A percentile compares a stretch with the other conserved stretches of the same genome.
These are phyloP conservation scores for Eretmochelys imbricata DNA, from an alignment of 2,113 vertebrate genomes.

Conservation along the genomic window DNA sequence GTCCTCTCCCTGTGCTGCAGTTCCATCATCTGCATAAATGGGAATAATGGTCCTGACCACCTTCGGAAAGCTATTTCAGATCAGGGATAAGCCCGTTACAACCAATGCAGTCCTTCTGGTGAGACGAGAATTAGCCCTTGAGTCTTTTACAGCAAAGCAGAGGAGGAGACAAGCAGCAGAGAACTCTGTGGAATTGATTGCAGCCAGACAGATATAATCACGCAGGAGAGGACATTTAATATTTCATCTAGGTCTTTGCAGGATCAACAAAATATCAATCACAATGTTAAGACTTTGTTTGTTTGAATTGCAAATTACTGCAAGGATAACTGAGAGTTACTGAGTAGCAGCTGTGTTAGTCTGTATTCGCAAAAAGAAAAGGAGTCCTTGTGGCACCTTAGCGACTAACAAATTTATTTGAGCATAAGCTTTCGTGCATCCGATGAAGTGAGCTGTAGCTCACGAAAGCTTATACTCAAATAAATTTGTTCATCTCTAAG, in stretches of 20 bases:
- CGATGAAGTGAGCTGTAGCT: too few relatives aligned
- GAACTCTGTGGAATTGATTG: constrained; percentile 50
- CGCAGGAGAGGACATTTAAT: constrained; percentile 60
- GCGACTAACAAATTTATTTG: too few relatives aligned
- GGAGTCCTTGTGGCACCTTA: too few relatives aligned
- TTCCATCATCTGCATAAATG: neutral
- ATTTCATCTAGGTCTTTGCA: constrained; percentile 56
- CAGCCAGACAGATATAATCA: constrained; percentile 63
- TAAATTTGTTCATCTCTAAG: too few relatives aligned
- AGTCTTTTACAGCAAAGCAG: constrained; percentile 31
- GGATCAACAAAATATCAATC: constrained; percentile 45
- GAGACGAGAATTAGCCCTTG: neutral
- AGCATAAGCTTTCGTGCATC: too few relatives aligned
- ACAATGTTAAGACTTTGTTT: constrained; percentile 19
- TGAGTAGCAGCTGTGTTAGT: neutral
- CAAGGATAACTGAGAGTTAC: neutral
- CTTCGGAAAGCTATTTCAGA: neutral
- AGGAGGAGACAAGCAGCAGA: neutral
- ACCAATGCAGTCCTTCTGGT: neutral
- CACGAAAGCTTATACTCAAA: too few relatives aligned
- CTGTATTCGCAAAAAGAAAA: too few relatives aligned
- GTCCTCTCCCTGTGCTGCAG: too few relatives aligned
- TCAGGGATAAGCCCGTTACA: neutral
- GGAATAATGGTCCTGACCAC: neutral
- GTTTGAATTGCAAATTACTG: constrained; percentile 59